These are phyloP conservation scores for Mechanitis mazaeus DNA, from an alignment of 2,888 invertebrate species.

Conservation along the genomic window DNA sequence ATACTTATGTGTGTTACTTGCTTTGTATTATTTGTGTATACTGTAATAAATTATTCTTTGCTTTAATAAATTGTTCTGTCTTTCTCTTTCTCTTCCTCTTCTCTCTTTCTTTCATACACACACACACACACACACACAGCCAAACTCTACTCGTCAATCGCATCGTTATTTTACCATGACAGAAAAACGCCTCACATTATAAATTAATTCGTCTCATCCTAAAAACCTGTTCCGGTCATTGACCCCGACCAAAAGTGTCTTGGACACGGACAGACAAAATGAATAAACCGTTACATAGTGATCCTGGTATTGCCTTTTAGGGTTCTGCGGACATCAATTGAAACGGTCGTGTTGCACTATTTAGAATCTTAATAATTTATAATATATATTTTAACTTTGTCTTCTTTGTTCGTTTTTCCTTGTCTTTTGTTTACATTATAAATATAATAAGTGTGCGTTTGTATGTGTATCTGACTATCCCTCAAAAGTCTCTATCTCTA, in stretches of 20 bases:
- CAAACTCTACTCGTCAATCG: background rate
- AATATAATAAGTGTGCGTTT: no score
- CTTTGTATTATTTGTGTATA: no score
- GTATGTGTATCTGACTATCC: no score
- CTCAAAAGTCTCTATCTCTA: background rate
- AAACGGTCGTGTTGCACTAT: background rate
- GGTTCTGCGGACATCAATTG: background rate
- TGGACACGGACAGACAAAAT: constrained; percentile 13
- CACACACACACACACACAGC: background rate
- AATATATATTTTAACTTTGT: background rate
- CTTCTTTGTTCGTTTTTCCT: background rate
- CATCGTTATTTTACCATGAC: background rate
- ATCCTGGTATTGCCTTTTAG: constrained; percentile 16
- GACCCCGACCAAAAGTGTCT: constrained; percentile 21
- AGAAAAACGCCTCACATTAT: background rate
- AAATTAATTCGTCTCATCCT: constrained; percentile 15
- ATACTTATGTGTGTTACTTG: no score
- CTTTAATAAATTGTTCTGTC: no score
- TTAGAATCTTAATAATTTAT: background rate
- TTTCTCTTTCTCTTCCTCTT: background rate
- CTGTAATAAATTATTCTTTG: no score
- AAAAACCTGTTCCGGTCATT: constrained; percentile 26
- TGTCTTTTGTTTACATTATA: no score
- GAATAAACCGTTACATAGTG: constrained; percentile 16
- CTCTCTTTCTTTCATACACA: background rate